Conservation (phyloP, 2,888 invertebrate genomes). For the Palloptera scutellata region DNA sequence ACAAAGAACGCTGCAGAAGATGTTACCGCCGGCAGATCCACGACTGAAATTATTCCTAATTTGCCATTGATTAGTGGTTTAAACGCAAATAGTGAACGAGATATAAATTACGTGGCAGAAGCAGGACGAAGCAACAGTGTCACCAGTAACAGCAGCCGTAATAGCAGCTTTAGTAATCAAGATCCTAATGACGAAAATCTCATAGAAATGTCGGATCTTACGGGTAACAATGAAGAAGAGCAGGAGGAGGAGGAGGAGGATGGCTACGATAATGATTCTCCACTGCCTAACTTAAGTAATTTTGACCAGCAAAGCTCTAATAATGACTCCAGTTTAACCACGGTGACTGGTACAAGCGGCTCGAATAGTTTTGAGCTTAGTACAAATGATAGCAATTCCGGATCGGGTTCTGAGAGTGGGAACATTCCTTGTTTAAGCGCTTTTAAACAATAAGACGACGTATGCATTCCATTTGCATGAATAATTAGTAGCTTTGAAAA, state of each 20-base stretch:
- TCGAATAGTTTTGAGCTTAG: constrained; percentile 61
- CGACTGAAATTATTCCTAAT: constrained; percentile 1
- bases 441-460: constrained; percentile 42
- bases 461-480: constrained; percentile 16
- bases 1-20: constrained; percentile 1
- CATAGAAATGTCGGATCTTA: constrained; percentile 13
- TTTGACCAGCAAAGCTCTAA: constrained; percentile 57
- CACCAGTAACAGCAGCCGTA: constrained; percentile 31
- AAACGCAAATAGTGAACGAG: constrained; percentile 46
- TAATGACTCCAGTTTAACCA: constrained; percentile 62
- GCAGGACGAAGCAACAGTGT: not conserved
- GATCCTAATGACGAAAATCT: constrained; percentile 31
- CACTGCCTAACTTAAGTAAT: constrained; percentile 57
- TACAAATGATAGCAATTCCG: constrained; percentile 52
- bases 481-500: no score
- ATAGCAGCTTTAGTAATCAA: constrained; percentile 43
- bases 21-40: not conserved
- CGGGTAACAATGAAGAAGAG: constrained; percentile 22
- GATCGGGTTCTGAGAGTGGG: constrained; percentile 40
- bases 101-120: not conserved
- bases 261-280: constrained; percentile 43
- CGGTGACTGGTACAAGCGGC: constrained; percentile 61
- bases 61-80: constrained; percentile 55
- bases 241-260: constrained; percentile 32
- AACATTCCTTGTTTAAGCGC: constrained; percentile 56